Conservation (phyloP, 1,140 invertebrate genomes). For the Chionoecetes opilio region DNA sequence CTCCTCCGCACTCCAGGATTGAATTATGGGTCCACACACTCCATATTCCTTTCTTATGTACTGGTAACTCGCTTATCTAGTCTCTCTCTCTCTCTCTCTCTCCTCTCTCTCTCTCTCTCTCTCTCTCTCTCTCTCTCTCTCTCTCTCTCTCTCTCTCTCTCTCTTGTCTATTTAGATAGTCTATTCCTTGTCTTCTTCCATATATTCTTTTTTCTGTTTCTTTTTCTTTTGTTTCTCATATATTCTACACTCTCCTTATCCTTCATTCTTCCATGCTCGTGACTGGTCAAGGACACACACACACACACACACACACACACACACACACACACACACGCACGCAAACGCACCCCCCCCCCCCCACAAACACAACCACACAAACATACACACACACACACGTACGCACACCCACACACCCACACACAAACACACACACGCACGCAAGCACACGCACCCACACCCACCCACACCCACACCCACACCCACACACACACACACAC, state of each 20-base stretch:
- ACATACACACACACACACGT: background rate
- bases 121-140: background rate
- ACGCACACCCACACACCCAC: background rate
- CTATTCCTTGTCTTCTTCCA: no score
- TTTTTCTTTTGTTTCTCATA: no score
- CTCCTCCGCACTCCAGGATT: background rate
- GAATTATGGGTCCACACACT: background rate
- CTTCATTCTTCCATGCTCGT: background rate
- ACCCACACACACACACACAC: background rate
- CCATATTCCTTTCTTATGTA: background rate
- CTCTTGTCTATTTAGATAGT: no score
- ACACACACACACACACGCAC: background rate
- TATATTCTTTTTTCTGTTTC: no score
- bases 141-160: background rate
- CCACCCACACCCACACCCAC: background rate
- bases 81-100: slow-evolving; percentile 32
- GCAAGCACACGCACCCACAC: background rate
- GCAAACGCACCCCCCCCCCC: background rate
- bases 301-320: background rate
- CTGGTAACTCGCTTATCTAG: background rate
- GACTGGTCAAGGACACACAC: background rate
- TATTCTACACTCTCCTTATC: background rate
- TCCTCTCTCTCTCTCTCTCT: background rate
- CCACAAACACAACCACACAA: background rate
- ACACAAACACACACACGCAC: background rate